A percentile compares a stretch with the other conserved stretches of the same genome.
These are phyloP conservation scores for Bolborhynchus lineola DNA, from an alignment of 2,113 vertebrate species.

Conservation along the genomic window DNA sequence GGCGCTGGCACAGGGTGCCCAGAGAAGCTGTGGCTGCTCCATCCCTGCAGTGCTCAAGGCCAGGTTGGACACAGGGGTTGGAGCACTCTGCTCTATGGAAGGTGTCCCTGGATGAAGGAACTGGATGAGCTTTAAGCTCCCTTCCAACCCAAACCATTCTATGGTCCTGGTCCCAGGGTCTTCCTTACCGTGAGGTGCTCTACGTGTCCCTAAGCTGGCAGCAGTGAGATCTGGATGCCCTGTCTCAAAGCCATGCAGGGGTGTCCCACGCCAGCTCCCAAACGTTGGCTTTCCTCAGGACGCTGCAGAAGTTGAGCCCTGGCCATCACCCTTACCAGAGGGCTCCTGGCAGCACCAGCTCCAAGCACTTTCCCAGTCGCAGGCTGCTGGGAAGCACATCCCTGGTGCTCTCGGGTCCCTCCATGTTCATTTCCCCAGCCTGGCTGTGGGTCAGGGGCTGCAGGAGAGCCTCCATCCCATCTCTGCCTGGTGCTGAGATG, in stretches of 20 bases:
- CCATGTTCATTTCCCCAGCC: neutral
- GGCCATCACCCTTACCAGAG: fast-evolving
- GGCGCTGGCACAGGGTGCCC: no score
- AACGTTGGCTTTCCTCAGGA: neutral
- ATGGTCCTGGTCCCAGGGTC: neutral
- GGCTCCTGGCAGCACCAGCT: neutral
- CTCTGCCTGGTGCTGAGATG: neutral
- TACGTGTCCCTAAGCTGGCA: neutral
- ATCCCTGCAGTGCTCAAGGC: no score
- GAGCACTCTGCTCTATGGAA: no score
- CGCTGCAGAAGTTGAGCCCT: neutral
- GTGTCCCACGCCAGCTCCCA: neutral
- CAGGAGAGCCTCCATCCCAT: neutral
- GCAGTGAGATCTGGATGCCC: neutral
- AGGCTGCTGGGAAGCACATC: neutral
- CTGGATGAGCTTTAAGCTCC: neutral
- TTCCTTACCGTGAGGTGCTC: neutral
- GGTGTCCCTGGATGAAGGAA: neutral
- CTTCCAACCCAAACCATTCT: neutral
- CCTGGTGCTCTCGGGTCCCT: neutral
- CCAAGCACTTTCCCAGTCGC: neutral
- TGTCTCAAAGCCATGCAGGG: neutral
- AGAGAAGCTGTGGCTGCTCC: no score
- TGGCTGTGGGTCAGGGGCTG: neutral
- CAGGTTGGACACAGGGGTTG: no score